phyloP scores from a whole-genome alignment of 2,797 vertebrate genomes.

The Spatula clypeata region DNA sequence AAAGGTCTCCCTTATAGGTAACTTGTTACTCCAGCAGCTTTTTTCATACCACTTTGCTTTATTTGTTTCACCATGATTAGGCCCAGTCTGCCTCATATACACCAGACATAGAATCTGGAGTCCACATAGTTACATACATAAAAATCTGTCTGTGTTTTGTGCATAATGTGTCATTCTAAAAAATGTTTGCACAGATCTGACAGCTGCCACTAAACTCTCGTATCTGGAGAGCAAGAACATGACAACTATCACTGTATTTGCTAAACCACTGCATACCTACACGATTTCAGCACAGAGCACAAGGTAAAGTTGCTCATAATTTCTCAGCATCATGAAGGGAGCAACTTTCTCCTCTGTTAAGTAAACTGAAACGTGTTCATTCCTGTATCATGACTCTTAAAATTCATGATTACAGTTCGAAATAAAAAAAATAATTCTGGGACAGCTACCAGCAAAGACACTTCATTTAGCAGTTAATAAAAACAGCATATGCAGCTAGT shows the following conservation, averaged over 20 bases:
- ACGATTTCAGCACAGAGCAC: not conserved
- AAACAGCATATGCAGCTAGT: not conserved
- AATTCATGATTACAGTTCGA: not conserved
- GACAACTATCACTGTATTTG: not conserved
- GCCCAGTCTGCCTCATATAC: not conserved
- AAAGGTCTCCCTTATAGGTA: not conserved
- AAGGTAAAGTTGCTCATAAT: not conserved
- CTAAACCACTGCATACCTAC: not conserved
- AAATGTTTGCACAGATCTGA: not conserved
- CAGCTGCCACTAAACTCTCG: not conserved
- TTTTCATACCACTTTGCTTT: not conserved
- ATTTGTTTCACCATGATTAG: not conserved
- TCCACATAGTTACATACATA: not conserved
- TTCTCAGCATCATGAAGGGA: not conserved
- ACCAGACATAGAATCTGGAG: not conserved
- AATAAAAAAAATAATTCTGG: not conserved
- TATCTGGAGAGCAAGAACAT: not conserved
- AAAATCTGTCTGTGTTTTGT: not conserved
- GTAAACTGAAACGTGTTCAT: not conserved
- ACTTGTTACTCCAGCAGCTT: not conserved
- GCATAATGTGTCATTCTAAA: not conserved
- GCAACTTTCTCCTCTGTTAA: not conserved
- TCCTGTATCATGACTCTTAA: not conserved
- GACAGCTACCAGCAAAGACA: not conserved
- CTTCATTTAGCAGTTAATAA: slow-evolving; percentile 18